A percentile compares a stretch with the other conserved stretches of the same genome.
These are phyloP conservation scores for Potorous gilbertii DNA, from an alignment of 2,797 vertebrate species.

Conservation along the genomic window DNA sequence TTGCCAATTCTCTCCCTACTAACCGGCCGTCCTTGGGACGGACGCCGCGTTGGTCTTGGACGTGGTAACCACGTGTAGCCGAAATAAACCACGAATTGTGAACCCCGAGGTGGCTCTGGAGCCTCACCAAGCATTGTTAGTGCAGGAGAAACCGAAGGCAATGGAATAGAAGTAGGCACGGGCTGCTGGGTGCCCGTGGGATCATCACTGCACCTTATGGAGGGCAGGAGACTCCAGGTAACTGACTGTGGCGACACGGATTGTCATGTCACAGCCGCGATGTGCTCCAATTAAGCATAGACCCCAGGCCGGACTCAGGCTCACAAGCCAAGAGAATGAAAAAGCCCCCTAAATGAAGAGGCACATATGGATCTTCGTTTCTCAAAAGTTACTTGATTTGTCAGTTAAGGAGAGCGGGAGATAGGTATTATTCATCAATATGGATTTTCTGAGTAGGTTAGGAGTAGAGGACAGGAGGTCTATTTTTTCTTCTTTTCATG, in stretches of 20 bases:
- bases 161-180: neutral
- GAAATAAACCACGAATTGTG: neutral
- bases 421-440: neutral
- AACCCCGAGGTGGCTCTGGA: neutral
- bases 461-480: neutral
- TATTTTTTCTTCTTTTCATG: slow-evolving; percentile 6
- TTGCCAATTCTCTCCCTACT: neutral
- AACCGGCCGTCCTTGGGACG: neutral
- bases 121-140: neutral
- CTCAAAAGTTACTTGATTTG: neutral
- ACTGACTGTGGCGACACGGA: neutral
- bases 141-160: neutral
- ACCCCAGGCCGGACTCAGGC: neutral
- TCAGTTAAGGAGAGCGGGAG: neutral
- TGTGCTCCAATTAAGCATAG: neutral
- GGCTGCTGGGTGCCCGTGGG: neutral
- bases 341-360: neutral
- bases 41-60: neutral
- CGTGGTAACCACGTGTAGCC: neutral
- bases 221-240: neutral
- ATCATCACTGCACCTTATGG: neutral
- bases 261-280: neutral
- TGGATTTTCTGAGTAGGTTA: neutral
- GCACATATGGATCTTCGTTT: neutral
- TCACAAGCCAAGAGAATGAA: neutral